Conservation (phyloP, 2,797 vertebrate genomes). For the Channallabes apus region DNA sequence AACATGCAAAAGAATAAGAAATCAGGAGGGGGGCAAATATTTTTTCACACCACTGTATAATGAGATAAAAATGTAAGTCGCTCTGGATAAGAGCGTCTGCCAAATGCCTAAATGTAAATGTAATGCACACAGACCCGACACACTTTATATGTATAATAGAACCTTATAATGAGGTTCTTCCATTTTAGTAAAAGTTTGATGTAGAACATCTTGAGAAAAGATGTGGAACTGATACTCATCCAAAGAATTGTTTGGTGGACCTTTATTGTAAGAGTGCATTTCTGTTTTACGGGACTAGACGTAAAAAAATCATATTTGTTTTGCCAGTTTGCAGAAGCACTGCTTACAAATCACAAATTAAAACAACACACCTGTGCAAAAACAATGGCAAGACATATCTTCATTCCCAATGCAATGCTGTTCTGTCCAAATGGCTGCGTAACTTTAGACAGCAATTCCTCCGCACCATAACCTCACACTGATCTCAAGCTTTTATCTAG, state of each 20-base stretch:
- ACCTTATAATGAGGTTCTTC: neutral
- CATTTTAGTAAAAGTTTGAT: neutral
- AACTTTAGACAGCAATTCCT: neutral
- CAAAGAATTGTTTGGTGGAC: neutral
- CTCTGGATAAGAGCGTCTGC: too few relatives aligned
- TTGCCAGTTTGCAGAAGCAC: neutral
- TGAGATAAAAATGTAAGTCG: too few relatives aligned
- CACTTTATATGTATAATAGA: neutral
- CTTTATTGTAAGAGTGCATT: constrained; percentile 3
- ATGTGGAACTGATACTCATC: neutral
- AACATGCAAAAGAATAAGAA: too few relatives aligned
- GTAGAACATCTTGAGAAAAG: neutral
- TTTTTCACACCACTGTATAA: too few relatives aligned
- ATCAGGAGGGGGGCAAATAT: too few relatives aligned
- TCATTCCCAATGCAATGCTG: neutral
- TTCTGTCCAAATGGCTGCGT: neutral
- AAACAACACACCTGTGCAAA: neutral
- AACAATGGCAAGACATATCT: neutral
- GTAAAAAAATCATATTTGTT: neutral
- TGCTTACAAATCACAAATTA: neutral
- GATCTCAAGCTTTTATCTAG: neutral
- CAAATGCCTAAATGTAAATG: too few relatives aligned
- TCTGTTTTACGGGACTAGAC: neutral
- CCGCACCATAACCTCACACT: constrained; percentile 10
- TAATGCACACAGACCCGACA: neutral